phyloP scores from a whole-genome alignment of 2,888 invertebrate species.

The Coleophora deauratella region DNA sequence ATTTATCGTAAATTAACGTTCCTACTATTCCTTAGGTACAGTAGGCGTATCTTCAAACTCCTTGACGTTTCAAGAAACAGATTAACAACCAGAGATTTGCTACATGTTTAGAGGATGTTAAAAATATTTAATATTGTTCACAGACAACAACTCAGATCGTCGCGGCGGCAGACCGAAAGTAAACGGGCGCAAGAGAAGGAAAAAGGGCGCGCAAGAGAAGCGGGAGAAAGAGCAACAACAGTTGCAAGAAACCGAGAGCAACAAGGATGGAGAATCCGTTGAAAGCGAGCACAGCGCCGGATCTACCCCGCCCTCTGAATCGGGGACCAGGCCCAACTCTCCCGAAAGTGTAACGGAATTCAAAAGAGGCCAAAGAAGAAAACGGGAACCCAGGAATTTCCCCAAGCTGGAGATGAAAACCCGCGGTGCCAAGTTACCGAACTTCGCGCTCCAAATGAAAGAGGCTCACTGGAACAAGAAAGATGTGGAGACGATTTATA shows the following conservation, averaged over 20 bases:
- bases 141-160: constrained; percentile 56
- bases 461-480: constrained; percentile 67
- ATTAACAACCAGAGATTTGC: too few relatives aligned
- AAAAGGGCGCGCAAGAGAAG: constrained; percentile 48
- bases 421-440: constrained; percentile 76
- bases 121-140: too few relatives aligned
- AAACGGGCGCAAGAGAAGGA: constrained; percentile 51
- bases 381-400: constrained; percentile 37
- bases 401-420: constrained; percentile 70
- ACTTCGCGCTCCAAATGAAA: constrained; percentile 72
- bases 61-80: too few relatives aligned
- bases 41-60: too few relatives aligned
- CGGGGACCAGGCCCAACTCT: constrained; percentile 55
- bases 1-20: too few relatives aligned
- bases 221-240: constrained; percentile 54
- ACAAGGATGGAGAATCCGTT: constrained; percentile 61
- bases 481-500: constrained; percentile 61
- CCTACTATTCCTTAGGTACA: too few relatives aligned
- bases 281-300: constrained; percentile 60
- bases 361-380: constrained; percentile 34
- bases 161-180: constrained; percentile 59
- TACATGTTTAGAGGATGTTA: too few relatives aligned
- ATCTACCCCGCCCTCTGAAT: constrained; percentile 57
- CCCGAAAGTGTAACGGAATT: constrained; percentile 44
- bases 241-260: constrained; percentile 62